Evolutionary conservation across 92 coral and sea anemone species (phyloP).

Genomic region (Galaxea fascicularis): DNA sequence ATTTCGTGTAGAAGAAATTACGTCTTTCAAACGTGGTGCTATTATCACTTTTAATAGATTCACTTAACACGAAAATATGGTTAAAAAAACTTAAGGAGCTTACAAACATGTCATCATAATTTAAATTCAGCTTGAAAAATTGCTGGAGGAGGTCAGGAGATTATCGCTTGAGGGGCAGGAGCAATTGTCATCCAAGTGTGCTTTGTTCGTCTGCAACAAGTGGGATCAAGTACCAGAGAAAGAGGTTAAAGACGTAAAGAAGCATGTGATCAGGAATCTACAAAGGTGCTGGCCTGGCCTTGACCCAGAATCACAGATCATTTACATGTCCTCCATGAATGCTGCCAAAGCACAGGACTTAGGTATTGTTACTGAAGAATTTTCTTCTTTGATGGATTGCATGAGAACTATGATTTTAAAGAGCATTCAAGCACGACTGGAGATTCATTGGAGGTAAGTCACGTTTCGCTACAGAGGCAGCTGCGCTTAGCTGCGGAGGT

Average conservation of each 20-base stretch:
- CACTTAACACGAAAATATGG: too few species aligned
- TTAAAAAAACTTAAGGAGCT: too few species aligned
- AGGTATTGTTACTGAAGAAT: slow-evolving; percentile 38
- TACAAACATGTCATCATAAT: too few species aligned
- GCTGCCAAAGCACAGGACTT: slow-evolving; percentile 21
- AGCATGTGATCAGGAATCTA: slow-evolving; percentile 25
- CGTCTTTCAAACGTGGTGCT: too few species aligned
- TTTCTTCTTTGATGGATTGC: slow-evolving; percentile 25
- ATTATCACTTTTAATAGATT: too few species aligned
- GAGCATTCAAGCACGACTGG: slow-evolving; percentile 45
- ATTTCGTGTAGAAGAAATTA: too few species aligned
- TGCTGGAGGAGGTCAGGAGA: slow-evolving; percentile 41
- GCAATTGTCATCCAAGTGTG: slow-evolving; percentile 45
- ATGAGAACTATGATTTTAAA: slow-evolving; percentile 40
- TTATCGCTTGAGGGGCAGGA: slow-evolving; percentile 10
- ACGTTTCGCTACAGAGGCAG: background rate
- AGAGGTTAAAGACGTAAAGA: slow-evolving; percentile 34
- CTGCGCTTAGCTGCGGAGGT: too few species aligned
- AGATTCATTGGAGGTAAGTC: slow-evolving; percentile 49
- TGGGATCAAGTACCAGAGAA: slow-evolving; percentile 56
- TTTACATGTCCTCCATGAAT: slow-evolving; percentile 47
- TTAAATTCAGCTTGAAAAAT: slow-evolving; percentile 32
- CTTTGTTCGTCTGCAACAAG: slow-evolving; percentile 62
- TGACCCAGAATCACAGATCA: slow-evolving; percentile 43
- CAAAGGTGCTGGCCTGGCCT: slow-evolving; percentile 58